These are phyloP conservation scores for Athene noctua DNA, from an alignment of 2,113 vertebrate genomes.

Conservation along the genomic window DNA sequence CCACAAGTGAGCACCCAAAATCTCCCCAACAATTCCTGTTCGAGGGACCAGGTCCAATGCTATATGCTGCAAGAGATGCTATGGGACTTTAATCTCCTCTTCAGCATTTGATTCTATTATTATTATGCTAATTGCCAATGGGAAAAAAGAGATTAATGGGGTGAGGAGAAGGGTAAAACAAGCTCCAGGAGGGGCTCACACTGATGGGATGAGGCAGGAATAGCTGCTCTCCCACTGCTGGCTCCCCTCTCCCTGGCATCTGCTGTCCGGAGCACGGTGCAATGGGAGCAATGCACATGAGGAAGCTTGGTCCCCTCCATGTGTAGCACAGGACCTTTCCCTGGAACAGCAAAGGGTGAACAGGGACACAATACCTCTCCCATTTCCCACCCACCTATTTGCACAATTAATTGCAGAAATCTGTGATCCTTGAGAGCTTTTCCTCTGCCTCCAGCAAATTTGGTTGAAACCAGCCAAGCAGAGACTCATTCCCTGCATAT, in stretches of 20 bases:
- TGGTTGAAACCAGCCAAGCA: neutral
- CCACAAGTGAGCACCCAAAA: neutral
- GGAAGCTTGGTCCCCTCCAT: neutral
- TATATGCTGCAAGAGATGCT: neutral
- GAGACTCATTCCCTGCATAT: neutral
- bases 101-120: neutral
- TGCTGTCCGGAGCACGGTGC: neutral
- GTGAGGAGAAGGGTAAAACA: neutral
- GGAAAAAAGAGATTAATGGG: neutral
- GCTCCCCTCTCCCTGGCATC: neutral
- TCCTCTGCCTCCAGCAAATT: neutral
- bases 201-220: neutral
- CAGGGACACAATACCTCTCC: neutral
- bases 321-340: neutral
- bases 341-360: neutral
- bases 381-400: neutral
- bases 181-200: neutral
- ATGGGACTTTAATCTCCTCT: neutral
- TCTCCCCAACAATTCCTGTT: neutral
- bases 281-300: fast-evolving
- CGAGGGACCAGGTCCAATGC: neutral
- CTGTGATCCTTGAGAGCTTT: neutral
- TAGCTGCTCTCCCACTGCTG: neutral
- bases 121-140: neutral
- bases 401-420: neutral